These are phyloP conservation scores for Arenicola marina DNA, from an alignment of 2,888 invertebrate genomes.

Conservation along the genomic window DNA sequence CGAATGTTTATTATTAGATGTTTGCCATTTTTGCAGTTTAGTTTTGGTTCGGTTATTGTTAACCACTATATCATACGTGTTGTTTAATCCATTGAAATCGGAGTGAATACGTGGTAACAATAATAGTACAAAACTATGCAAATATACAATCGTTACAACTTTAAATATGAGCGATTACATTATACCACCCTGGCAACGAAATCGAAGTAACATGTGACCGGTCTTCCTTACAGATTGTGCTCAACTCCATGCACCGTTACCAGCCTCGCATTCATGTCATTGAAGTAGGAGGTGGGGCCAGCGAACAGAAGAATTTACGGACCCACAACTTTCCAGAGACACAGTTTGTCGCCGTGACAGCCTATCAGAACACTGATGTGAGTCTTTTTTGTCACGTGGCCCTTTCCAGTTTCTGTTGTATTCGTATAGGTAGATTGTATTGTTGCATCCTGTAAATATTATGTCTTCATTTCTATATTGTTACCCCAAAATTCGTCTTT, in stretches of 20 bases:
- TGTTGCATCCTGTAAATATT: background rate
- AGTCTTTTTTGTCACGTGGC: constrained; percentile 7
- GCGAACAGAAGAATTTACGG: constrained; percentile 44
- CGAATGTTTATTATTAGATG: too few species aligned
- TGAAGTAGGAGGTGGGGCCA: constrained; percentile 43
- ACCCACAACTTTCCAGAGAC: constrained; percentile 57
- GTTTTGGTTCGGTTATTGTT: too few species aligned
- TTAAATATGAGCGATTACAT: too few species aligned
- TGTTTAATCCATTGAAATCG: too few species aligned
- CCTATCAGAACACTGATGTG: constrained; percentile 60
- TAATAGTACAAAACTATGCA: too few species aligned
- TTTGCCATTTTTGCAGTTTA: too few species aligned
- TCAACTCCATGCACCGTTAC: constrained; percentile 60
- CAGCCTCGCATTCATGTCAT: constrained; percentile 57
- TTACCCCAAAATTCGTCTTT: too few species aligned
- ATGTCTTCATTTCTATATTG: background rate
- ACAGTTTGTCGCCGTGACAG: constrained; percentile 59
- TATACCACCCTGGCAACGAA: too few species aligned
- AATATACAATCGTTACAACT: too few species aligned
- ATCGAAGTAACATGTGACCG: too few species aligned
- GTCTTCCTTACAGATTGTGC: constrained; percentile 50
- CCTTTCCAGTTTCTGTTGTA: background rate
- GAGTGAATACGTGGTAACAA: too few species aligned
- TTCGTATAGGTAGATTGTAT: background rate
- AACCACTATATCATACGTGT: too few species aligned